phyloP scores from a whole-genome alignment of 2,113 vertebrate species.

The Pteruthius melanotis region DNA sequence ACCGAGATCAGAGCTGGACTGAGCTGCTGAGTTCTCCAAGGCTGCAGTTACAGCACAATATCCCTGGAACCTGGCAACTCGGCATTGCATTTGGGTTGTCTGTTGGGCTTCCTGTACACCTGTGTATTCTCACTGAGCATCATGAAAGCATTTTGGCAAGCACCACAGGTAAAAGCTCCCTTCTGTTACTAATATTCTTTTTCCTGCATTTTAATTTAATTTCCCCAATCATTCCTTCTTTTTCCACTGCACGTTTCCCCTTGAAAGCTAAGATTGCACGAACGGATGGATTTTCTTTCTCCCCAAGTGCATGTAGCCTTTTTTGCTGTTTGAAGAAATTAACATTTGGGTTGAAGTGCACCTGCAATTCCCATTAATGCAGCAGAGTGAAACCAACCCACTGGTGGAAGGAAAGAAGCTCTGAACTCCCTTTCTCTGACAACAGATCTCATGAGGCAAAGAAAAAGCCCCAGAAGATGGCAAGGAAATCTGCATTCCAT shows the following conservation, averaged over 20 bases:
- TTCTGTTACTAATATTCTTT: slow-evolving; percentile 46
- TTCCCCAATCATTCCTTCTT: slow-evolving; percentile 28
- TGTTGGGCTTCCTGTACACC: slow-evolving; percentile 28
- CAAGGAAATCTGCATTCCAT: neutral
- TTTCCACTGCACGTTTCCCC: slow-evolving; percentile 27
- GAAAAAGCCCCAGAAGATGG: neutral
- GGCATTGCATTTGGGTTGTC: neutral
- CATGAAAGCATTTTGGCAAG: slow-evolving; percentile 38
- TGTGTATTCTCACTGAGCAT: slow-evolving; percentile 1
- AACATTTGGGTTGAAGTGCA: neutral
- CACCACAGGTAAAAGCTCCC: slow-evolving; percentile 17
- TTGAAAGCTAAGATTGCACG: slow-evolving; percentile 32
- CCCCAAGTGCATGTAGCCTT: neutral
- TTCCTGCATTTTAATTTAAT: slow-evolving; percentile 57
- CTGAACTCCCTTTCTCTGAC: neutral
- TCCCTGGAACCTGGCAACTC: neutral
- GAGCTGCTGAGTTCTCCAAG: neutral
- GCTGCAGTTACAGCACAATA: neutral
- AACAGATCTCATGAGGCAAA: neutral
- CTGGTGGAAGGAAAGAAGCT: neutral
- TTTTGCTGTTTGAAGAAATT: slow-evolving; percentile 3
- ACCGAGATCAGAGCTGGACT: neutral
- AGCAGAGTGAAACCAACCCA: neutral
- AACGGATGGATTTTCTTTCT: neutral
- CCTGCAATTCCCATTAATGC: slow-evolving; percentile 44